These are phyloP conservation scores for Seriola quinqueradiata DNA, from an alignment of 2,113 vertebrate genomes.

Conservation along the genomic window DNA sequence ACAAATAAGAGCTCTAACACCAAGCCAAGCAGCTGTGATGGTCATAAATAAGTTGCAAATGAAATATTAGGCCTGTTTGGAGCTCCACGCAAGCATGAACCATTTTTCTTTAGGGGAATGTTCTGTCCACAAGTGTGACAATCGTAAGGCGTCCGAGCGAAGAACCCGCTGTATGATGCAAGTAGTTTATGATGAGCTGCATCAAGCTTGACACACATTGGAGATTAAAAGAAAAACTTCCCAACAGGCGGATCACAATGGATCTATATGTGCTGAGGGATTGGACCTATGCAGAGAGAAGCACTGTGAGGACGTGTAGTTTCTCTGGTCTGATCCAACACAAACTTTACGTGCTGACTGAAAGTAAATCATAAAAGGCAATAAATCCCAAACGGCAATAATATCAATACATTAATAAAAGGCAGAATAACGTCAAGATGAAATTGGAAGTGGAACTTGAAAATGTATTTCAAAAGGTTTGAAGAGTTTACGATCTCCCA, in stretches of 20 bases:
- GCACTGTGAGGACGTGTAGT: neutral
- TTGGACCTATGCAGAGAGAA: neutral
- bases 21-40: conserved; percentile 38
- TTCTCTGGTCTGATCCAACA: neutral
- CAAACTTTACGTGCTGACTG: neutral
- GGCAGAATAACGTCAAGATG: neutral
- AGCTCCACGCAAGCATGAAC: neutral
- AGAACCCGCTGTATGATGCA: too few relatives aligned
- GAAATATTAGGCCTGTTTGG: neutral
- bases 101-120: neutral
- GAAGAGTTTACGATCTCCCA: too few relatives aligned
- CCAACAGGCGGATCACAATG: neutral
- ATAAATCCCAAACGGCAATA: neutral
- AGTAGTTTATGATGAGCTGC: neutral
- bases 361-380: neutral
- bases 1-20: neutral
- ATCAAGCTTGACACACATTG: conserved; percentile 6
- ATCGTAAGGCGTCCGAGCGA: neutral
- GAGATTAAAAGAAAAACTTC: neutral
- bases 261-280: neutral
- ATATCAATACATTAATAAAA: neutral
- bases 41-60: conserved; percentile 23
- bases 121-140: neutral
- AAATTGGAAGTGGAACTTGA: too few relatives aligned
- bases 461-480: too few relatives aligned